Evolutionary conservation across 1,140 invertebrate species (phyloP), one percentile per base, ranked within the genome.

Genomic region (Drosophila pallidifrons): DNA sequence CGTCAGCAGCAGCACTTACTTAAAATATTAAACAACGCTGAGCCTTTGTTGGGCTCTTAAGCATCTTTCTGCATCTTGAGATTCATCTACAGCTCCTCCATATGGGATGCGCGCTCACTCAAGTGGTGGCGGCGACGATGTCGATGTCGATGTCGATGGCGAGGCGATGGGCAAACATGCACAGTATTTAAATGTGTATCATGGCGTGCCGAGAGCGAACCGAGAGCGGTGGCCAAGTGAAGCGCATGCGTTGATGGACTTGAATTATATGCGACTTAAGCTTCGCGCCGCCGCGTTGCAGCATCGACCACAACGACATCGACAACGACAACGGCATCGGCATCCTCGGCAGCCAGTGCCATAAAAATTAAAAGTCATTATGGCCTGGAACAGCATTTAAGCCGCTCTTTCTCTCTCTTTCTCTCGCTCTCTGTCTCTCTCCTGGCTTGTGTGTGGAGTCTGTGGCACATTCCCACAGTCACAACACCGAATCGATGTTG

Each of bases 351-450:
- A 87, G 83, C 83, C 83, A 88, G 80, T 87, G 89, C 88, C 83
- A 90, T 90, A 91, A 91, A 90, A 90, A 90, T 90, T 91, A 91
- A 91, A 89, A 89, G 86, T 89, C 86, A 89, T 89, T 89, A 89
- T 89, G 86, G 83, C 77, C 79, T 86, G 86, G 87, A 89, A 89
- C 79, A 89, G 81, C 85, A 89, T 89, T 89, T 89, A 89, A 89
- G 85, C 85, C 85, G 67, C 71, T 25, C 20, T 25, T 25, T 25
- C 20, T 25, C 20, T 25, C 20, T 25, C 49, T 6, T 10, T 13
- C 55, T 30, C 67, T 41, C 30, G 30, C 30, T 8, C 15, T 13
- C 55, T 15, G 75, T 43, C 20, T 25, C 20, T 25, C 3, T 25
- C 20, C 3, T 25, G 20, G 20, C 20, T 25, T 25, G 41, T 43